These are phyloP conservation scores for Podarcis muralis DNA, from an alignment of 2,113 vertebrate genomes.

Conservation along the genomic window DNA sequence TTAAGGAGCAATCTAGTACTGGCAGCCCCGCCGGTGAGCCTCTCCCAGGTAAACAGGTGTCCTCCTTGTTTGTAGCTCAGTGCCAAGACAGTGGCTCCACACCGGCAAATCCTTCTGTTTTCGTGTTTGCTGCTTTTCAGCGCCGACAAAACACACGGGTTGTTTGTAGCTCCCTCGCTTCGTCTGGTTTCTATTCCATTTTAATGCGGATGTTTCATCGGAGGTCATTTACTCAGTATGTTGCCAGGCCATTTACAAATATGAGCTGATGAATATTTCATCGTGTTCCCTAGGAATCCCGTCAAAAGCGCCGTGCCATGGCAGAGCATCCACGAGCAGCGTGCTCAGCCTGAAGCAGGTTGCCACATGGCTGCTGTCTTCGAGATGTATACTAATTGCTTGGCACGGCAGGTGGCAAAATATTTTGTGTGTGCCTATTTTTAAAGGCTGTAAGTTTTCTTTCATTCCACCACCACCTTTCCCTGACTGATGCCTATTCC, in stretches of 20 bases:
- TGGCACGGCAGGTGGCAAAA: background rate
- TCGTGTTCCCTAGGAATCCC: slow-evolving; percentile 58
- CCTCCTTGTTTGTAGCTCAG: slow-evolving; percentile 57
- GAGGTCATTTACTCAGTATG: slow-evolving; percentile 63
- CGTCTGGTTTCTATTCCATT: slow-evolving; percentile 55
- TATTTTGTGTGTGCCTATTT: background rate
- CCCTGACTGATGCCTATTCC: background rate
- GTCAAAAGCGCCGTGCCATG: slow-evolving; percentile 53
- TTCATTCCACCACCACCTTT: slow-evolving; percentile 1
- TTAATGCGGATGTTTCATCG: slow-evolving; percentile 38
- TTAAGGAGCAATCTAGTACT: background rate
- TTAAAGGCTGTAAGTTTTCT: background rate
- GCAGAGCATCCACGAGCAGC: slow-evolving; percentile 39
- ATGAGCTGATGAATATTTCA: slow-evolving; percentile 76
- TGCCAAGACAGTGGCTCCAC: slow-evolving; percentile 44
- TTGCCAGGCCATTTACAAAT: slow-evolving; percentile 62
- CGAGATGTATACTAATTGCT: slow-evolving; percentile 13
- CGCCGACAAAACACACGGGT: slow-evolving; percentile 65
- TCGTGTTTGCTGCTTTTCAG: slow-evolving; percentile 63
- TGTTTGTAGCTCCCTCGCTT: slow-evolving; percentile 57
- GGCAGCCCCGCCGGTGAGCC: background rate
- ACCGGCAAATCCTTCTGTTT: slow-evolving; percentile 51
- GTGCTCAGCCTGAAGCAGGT: slow-evolving; percentile 34
- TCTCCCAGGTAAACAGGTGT: slow-evolving; percentile 2
- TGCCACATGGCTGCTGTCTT: slow-evolving; percentile 33